Conservation (phyloP, 2,888 invertebrate genomes). For the Endomychus coccineus region DNA sequence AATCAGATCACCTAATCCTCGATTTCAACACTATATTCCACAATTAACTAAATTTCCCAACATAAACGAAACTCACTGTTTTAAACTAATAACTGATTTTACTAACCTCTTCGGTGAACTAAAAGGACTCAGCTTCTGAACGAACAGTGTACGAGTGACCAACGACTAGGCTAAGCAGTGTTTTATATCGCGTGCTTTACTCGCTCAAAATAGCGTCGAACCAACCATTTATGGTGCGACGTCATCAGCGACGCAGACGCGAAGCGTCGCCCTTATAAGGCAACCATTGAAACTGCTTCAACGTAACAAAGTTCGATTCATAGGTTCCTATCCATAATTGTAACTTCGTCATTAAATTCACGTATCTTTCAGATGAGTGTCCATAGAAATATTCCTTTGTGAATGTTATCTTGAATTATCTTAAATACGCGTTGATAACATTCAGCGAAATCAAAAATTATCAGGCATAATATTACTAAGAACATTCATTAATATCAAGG, state of each 20-base stretch:
- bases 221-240: constrained; percentile 40
- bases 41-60: background rate
- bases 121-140: background rate
- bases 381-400: no score
- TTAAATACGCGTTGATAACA: no score
- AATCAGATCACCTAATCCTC: no score
- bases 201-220: constrained; percentile 36
- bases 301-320: no score
- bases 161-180: constrained; percentile 12
- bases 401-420: no score
- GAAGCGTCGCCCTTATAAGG: constrained; percentile 41
- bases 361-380: no score
- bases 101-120: constrained; percentile 2
- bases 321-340: constrained; percentile 1
- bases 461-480: no score
- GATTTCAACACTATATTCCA: no score
- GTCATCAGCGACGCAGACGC: constrained; percentile 36
- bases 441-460: no score
- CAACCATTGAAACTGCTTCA: constrained; percentile 3
- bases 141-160: constrained; percentile 17
- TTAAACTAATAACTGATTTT: no score
- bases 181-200: constrained; percentile 27
- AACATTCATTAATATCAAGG: no score
- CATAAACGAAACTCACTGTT: background rate
- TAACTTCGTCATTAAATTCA: no score